Evolutionary conservation across 2,888 invertebrate genomes (phyloP).

Genomic region (Eupithecia tripunctaria): DNA sequence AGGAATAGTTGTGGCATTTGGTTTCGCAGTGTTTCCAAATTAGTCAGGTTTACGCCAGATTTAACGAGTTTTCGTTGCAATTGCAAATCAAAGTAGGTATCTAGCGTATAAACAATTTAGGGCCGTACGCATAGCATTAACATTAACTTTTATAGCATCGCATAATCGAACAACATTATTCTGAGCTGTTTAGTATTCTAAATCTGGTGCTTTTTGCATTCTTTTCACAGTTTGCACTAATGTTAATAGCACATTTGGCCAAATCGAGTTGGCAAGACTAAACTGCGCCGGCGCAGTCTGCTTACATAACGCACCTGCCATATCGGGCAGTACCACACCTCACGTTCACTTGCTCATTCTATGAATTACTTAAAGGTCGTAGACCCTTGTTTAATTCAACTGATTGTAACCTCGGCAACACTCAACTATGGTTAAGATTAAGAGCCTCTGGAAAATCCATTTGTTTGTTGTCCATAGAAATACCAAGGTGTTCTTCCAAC

Average conservation of each 20-base stretch:
- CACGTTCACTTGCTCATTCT: conserved; percentile 80
- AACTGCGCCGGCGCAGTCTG: conserved; percentile 62
- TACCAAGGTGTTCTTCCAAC: too few species aligned
- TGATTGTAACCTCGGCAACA: conserved; percentile 47
- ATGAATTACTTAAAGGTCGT: conserved; percentile 83
- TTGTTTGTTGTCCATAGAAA: conserved; percentile 1
- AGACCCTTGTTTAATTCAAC: conserved; percentile 78
- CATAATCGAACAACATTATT: background rate
- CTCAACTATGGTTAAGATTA: conserved; percentile 10
- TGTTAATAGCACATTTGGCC: background rate
- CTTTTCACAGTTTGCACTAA: background rate
- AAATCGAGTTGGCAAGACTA: conserved; percentile 26
- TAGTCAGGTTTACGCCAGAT: conserved; percentile 12
- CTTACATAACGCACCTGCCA: conserved; percentile 84
- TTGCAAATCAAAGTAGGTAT: background rate
- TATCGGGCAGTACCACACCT: conserved; percentile 79
- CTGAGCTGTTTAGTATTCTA: background rate
- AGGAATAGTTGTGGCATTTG: conserved; percentile 76
- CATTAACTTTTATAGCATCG: conserved; percentile 11
- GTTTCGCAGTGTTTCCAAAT: conserved; percentile 49
- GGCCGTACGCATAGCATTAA: background rate
- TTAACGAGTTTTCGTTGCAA: conserved; percentile 14
- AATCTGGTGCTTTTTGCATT: background rate
- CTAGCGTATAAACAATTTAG: background rate
- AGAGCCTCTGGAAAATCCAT: background rate